phyloP scores from a whole-genome alignment of 2,888 invertebrate species.

The Drosophila gaucha region DNA sequence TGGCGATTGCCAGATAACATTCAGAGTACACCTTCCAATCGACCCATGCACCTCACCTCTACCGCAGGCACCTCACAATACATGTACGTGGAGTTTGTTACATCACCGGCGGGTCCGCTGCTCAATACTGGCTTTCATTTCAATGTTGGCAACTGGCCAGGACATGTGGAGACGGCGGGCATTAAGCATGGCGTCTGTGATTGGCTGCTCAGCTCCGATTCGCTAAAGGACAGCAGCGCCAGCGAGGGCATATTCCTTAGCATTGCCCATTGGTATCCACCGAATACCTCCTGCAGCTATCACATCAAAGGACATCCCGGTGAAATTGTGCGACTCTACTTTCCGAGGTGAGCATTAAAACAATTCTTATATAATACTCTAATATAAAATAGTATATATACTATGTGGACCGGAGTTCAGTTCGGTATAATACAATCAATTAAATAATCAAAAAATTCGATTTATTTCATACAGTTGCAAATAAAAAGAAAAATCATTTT shows the following conservation, averaged over 20 bases:
- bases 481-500: too few species aligned
- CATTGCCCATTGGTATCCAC: slow-evolving; percentile 97
- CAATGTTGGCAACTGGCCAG: slow-evolving; percentile 97
- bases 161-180: slow-evolving; percentile 95
- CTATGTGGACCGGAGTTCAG: too few species aligned
- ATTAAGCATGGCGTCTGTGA: slow-evolving; percentile 94
- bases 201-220: slow-evolving; percentile 94
- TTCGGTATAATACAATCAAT: too few species aligned
- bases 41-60: neutral
- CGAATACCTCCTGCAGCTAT: slow-evolving; percentile 96
- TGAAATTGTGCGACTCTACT: slow-evolving; percentile 95
- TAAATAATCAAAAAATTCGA: too few species aligned
- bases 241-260: slow-evolving; percentile 95
- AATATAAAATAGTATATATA: neutral
- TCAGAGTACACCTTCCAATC: slow-evolving; percentile 12
- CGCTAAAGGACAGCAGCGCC: slow-evolving; percentile 91
- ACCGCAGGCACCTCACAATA: slow-evolving; percentile 91
- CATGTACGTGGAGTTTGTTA: slow-evolving; percentile 94
- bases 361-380: neutral
- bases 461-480: too few species aligned
- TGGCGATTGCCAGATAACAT: slow-evolving; percentile 10
- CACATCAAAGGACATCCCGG: slow-evolving; percentile 94
- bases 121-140: slow-evolving; percentile 97
- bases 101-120: slow-evolving; percentile 94
- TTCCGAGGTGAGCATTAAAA: slow-evolving; percentile 89